Percentiles rank a stretch among this genome's conserved stretches.
phyloP scores from a whole-genome alignment of 1,140 invertebrate genomes.

The Drosophila equinoxialis region DNA sequence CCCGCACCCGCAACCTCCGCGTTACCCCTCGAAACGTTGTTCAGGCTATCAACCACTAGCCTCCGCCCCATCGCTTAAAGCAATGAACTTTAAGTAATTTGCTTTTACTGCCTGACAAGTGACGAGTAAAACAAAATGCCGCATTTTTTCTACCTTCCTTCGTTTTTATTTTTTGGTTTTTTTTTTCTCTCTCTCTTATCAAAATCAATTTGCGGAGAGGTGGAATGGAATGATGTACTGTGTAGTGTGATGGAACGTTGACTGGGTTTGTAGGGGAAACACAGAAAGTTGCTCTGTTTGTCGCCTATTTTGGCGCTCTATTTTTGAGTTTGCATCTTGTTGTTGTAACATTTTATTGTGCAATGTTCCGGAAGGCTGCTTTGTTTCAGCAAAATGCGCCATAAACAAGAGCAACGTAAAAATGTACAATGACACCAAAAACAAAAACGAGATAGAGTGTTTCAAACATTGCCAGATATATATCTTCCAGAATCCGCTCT shows the following conservation, averaged over 20 bases:
- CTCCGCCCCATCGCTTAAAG: conserved; percentile 62
- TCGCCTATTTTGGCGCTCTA: conserved; percentile 75
- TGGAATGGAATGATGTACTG: conserved; percentile 6
- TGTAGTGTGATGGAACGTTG: not conserved
- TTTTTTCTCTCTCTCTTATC: conserved; percentile 47
- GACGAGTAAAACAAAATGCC: conserved; percentile 68
- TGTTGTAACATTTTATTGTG: conserved; percentile 65
- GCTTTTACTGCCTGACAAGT: conserved; percentile 77
- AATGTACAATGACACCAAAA: conserved; percentile 25
- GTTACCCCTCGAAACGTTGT: not conserved
- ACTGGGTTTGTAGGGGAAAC: conserved; percentile 7
- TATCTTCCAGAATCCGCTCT: conserved; percentile 32
- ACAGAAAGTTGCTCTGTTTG: conserved; percentile 33
- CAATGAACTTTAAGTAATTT: conserved; percentile 81
- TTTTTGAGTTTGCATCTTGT: conserved; percentile 69
- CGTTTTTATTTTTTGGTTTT: conserved; percentile 37
- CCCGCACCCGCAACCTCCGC: not conserved
- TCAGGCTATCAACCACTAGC: not conserved
- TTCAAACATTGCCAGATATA: conserved; percentile 48
- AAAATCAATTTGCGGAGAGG: conserved; percentile 68
- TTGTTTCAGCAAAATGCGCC: conserved; percentile 76
- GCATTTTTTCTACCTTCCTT: conserved; percentile 46
- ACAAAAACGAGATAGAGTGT: conserved; percentile 36
- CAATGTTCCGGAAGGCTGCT: conserved; percentile 78
- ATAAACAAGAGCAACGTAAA: conserved; percentile 67